Evolutionary conservation across 2,113 vertebrate genomes (phyloP), one percentile per base, ranked within the genome.

Genomic region (Indri indri): DNA sequence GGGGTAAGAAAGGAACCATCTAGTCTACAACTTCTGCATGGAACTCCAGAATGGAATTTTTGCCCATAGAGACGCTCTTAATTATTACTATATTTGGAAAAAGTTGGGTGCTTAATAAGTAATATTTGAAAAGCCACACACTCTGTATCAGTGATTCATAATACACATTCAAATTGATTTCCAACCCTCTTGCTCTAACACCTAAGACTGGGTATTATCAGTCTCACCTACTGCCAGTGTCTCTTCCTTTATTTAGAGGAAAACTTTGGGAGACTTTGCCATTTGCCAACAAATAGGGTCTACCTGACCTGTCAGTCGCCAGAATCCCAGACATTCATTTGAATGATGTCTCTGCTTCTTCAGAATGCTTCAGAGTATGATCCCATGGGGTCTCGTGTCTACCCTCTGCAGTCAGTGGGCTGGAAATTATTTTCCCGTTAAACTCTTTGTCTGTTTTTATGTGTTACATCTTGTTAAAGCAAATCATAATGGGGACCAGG

Each of bases 41-140:
- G 18, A 63, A 40, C 71, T 89, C 34, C 16, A 70, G 57, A 89
- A 86, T 76, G 59, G n/a, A 94, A 63, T 40, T 54, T 84, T 54
- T 83, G 27, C 50, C 68, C 5, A 18, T 18, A 13, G 40, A 18
- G n/a, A 37, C 12, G 66, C 20, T 13, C 84, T 71, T 94, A 63
- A 57, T 76, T 71, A 63, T 63, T 57, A 65, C 6, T 11, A 12
- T 61, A 70, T 59, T 95, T 93, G 27, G 6, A 77, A 83, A 82
- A 81, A 71, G 17, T 22, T 94, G 32, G 2, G 12, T 57, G n/a
- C 65, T 50, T 84, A 83, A 18, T 90, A 91, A 94, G 22, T 66
- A 88, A 34, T 80, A 34, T 20, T 77, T 70, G 34, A 68, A 96
- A 91, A 91, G 23, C 32, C 61, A n/a, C 2, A 40, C 20, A 50